Base-by-base conservation (phyloP, 2,113 vertebrate species). In the Cynoglossus semilaevis region DNA sequence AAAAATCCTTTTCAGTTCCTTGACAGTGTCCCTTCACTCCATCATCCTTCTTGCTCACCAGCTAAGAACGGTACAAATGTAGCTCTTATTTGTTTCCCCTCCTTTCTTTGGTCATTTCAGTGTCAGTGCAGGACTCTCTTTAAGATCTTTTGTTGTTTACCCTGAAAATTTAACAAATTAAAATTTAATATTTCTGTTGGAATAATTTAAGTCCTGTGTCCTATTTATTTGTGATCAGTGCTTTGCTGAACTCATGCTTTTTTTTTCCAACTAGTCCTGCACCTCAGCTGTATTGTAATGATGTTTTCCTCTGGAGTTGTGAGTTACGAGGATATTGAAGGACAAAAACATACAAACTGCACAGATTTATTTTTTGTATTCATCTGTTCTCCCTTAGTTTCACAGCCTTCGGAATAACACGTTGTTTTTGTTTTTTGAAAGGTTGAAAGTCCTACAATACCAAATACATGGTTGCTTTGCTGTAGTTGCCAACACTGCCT, bases 401-500 rank as follows among this genome's bases (percentile, higher is more conserved):
- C 43, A 55, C 72, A 69, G 55, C 72, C 58, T 72, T 45, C 22
- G 67, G 48, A 74, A 61, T 66, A 67, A 71, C 69, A 18, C 38
- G 58, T 65, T 72, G 3, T 12, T 14, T 15, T 53, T 11, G 19
- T 59, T 8, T 57, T 29, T 11, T 57, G 50, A 73, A 8, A 29
- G 53, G 65, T 70, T 68, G 67, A 76, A 71, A 85, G 79, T 81
- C 76, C 84, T 83, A 85, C 82, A 87, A 86, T 78, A 60, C 87
- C 82, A 84, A 88, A 85, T 81, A 72, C 70, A 73, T 82, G 79
- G 80, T 87, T 72, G 80, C 81, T 80, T 81, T 59, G 67, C 56
- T 83, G 70, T 67, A 84, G 67, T 87, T 90, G 86, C 85, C 89
- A 90, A 90, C 87, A 88, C 86, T 88, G 87, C 88, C 88, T 90